phyloP scores from a whole-genome alignment of 2,797 vertebrate species.

The Anas flavirostris region DNA sequence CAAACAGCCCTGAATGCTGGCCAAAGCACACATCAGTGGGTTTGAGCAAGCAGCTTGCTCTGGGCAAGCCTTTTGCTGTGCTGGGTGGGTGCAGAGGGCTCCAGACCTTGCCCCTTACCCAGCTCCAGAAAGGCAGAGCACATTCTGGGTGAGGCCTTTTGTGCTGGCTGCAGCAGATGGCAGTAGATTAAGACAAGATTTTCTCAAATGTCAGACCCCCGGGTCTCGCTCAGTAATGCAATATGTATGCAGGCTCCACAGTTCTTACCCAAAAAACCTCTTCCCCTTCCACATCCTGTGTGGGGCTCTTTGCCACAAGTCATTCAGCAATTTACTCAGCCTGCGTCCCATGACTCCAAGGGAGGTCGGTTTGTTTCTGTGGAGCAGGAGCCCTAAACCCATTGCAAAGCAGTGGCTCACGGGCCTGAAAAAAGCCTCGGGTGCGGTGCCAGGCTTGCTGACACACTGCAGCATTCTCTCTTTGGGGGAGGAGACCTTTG shows the following conservation, averaged over 20 bases:
- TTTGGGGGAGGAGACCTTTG: neutral
- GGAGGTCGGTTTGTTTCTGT: neutral
- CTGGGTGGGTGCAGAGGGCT: accelerated
- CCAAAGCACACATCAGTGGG: accelerated
- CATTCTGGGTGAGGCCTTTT: accelerated
- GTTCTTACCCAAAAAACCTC: neutral
- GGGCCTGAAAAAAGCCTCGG: neutral
- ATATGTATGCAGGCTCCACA: neutral
- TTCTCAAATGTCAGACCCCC: neutral
- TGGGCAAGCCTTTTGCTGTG: accelerated
- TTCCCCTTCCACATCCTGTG: neutral
- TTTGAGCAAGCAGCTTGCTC: neutral
- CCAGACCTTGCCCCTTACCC: accelerated
- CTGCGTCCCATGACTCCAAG: neutral
- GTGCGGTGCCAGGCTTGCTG: neutral
- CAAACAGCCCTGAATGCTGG: accelerated
- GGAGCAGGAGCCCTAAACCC: neutral
- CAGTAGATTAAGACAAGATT: accelerated
- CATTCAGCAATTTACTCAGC: neutral
- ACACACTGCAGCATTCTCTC: neutral
- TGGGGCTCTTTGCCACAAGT: neutral
- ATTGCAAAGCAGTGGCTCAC: neutral
- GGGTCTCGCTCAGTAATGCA: neutral
- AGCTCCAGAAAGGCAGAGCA: neutral
- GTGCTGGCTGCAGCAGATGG: neutral